Evolutionary conservation across 2,888 invertebrate genomes (phyloP).

Genomic region (Patella depressa): DNA sequence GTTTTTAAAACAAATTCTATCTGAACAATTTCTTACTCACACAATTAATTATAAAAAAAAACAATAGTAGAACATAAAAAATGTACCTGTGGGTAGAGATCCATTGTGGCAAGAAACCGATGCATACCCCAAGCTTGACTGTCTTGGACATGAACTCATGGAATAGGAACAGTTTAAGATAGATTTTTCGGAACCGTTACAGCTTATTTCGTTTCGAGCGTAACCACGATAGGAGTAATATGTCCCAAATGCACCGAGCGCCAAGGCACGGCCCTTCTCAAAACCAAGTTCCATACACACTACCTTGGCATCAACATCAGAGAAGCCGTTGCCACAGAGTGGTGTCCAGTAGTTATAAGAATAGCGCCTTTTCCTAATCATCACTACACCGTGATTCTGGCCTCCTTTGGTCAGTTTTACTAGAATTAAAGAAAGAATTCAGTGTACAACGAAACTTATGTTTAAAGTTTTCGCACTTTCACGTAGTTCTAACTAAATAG

Average conservation of each 20-base stretch:
- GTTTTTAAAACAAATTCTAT: too few relatives aligned
- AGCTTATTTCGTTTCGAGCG: constrained; percentile 68
- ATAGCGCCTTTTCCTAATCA: constrained; percentile 45
- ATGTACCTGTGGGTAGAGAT: constrained; percentile 38
- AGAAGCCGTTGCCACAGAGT: constrained; percentile 48
- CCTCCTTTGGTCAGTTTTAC: constrained; percentile 48
- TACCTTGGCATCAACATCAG: constrained; percentile 43
- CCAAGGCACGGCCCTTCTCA: constrained; percentile 45
- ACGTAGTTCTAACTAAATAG: too few relatives aligned
- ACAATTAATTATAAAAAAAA: too few relatives aligned
- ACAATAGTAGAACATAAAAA: not conserved
- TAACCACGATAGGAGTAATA: constrained; percentile 27
- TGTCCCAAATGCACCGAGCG: constrained; percentile 50
- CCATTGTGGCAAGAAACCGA: constrained; percentile 50
- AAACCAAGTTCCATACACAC: constrained; percentile 51
- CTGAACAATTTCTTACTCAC: too few relatives aligned
- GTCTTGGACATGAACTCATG: constrained; percentile 31
- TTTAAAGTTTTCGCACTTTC: too few relatives aligned
- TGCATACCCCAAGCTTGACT: constrained; percentile 44
- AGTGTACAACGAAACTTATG: too few relatives aligned
- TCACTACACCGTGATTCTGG: constrained; percentile 53
- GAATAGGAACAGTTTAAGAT: constrained; percentile 41
- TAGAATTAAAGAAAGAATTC: constrained; percentile 15
- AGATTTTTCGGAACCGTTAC: constrained; percentile 66
- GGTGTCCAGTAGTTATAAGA: constrained; percentile 46